A percentile compares a stretch with the other conserved stretches of the same genome.
These are phyloP conservation scores for Phalanger gymnotis DNA, from an alignment of 2,797 vertebrate genomes.

Conservation along the genomic window DNA sequence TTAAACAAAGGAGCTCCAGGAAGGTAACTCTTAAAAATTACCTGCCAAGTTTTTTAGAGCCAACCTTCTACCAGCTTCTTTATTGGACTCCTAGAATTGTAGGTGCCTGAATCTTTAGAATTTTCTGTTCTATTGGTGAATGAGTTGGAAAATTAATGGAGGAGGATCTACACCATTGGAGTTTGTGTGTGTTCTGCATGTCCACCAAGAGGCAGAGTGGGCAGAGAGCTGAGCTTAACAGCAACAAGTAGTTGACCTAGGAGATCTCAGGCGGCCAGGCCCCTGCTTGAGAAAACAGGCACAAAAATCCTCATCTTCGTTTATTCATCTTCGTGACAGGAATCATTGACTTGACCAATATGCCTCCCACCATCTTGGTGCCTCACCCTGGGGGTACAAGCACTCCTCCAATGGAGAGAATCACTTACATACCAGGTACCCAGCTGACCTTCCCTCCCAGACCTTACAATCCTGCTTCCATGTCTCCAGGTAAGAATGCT, in stretches of 20 bases:
- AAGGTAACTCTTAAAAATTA: not conserved
- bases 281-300: not conserved
- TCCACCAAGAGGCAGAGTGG: not conserved
- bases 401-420: conserved; percentile 97
- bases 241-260: not conserved
- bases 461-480: conserved; percentile 96
- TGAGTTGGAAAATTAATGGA: not conserved
- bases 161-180: not conserved
- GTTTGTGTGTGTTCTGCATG: not conserved
- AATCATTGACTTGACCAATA: conserved; percentile 99
- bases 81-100: not conserved
- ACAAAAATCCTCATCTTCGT: not conserved
- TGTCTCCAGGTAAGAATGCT: conserved; percentile 94
- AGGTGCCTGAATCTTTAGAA: not conserved
- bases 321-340: conserved; percentile 85
- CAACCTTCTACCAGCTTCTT: not conserved
- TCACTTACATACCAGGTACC: conserved; percentile 96
- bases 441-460: conserved; percentile 96
- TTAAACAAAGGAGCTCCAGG: not conserved
- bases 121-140: not conserved
- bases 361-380: conserved; percentile 99
- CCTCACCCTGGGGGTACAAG: conserved; percentile 97
- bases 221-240: not conserved
- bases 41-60: not conserved
- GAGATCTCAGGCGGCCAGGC: conserved; percentile 79